These are phyloP conservation scores for Cercocebus atys DNA, from an alignment of 2,113 vertebrate genomes.

Conservation along the genomic window DNA sequence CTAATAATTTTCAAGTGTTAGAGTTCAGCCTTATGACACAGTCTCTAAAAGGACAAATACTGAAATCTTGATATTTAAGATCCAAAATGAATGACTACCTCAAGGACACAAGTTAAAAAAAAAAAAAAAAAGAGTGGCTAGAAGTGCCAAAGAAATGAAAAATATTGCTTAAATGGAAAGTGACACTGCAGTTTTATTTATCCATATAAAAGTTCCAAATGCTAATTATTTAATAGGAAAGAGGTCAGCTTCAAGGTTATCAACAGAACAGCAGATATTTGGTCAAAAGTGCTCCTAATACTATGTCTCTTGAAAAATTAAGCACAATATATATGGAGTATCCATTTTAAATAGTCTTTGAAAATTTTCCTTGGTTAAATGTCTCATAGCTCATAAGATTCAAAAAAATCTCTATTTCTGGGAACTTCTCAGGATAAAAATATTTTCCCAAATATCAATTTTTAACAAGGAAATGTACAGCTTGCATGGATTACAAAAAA, in stretches of 20 bases:
- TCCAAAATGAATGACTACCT: constrained; percentile 10
- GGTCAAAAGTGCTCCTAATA: not conserved
- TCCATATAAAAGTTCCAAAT: constrained; percentile 1
- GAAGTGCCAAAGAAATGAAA: constrained; percentile 45
- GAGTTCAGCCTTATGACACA: not conserved
- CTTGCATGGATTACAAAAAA: not conserved
- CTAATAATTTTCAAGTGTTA: not conserved
- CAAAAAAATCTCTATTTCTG: not conserved
- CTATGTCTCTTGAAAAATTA: not conserved
- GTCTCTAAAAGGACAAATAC: not conserved
- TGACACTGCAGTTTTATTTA: constrained; percentile 28
- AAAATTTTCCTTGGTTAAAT: constrained; percentile 4
- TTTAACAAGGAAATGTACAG: not conserved
- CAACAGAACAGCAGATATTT: not conserved
- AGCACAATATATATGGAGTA: not conserved
- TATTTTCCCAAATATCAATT: constrained; percentile 4
- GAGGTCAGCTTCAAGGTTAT: not conserved
- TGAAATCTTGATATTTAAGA: constrained; percentile 57
- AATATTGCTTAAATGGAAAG: not conserved
- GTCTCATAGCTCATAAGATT: not conserved
- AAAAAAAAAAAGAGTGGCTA: not conserved
- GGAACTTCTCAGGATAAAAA: not conserved
- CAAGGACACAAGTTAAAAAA: not conserved
- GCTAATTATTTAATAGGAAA: constrained; percentile 16
- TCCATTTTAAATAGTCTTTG: constrained; percentile 24